Conservation (phyloP, 2,797 vertebrate genomes). For the Pteronotus mesoamericanus region DNA sequence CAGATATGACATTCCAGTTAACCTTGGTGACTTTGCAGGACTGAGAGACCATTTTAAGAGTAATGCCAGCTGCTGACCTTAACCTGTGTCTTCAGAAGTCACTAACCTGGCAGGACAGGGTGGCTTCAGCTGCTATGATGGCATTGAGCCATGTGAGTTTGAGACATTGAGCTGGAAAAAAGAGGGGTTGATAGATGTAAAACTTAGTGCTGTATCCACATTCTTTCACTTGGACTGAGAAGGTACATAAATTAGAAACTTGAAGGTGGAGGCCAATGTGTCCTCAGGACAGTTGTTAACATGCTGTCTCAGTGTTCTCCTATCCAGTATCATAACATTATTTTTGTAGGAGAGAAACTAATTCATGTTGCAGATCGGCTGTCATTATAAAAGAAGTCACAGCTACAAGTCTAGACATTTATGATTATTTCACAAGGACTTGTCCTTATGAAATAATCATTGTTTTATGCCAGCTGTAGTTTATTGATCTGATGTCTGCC, state of each 20-base stretch:
- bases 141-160: not conserved
- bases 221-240: slow-evolving; percentile 29
- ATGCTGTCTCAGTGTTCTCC: slow-evolving; percentile 16
- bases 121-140: not conserved
- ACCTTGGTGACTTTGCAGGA: not conserved
- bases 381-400: slow-evolving; percentile 52
- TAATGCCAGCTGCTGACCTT: not conserved
- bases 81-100: not conserved
- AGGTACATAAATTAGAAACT: not conserved
- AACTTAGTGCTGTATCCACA: not conserved
- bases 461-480: slow-evolving; percentile 32
- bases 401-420: slow-evolving; percentile 63
- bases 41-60: not conserved
- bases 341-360: slow-evolving; percentile 47
- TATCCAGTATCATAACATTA: slow-evolving; percentile 38
- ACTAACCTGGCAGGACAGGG: not conserved
- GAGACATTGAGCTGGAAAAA: not conserved
- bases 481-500: slow-evolving; percentile 46
- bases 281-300: slow-evolving; percentile 38
- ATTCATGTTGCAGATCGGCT: slow-evolving; percentile 3
- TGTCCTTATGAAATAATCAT: slow-evolving; percentile 65
- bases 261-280: not conserved
- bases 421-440: slow-evolving; percentile 67
- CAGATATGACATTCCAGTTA: not conserved
- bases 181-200: not conserved